Percentiles rank a stretch among this genome's conserved stretches.
These are phyloP conservation scores for Dascyllus trimaculatus DNA, from an alignment of 2,113 vertebrate genomes.

Conservation along the genomic window DNA sequence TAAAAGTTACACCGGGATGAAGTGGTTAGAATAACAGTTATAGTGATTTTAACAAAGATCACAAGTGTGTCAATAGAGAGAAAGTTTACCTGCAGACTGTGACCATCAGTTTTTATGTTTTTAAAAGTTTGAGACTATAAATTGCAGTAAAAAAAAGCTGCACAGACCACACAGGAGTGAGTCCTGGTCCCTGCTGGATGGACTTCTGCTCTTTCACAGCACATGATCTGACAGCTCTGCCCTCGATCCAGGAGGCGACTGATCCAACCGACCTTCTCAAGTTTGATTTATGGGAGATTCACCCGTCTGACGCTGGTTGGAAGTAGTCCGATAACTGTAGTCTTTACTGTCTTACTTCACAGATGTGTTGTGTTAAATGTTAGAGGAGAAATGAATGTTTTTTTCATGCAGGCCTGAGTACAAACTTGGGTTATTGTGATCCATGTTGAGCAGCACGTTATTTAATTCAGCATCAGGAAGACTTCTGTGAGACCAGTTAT, in stretches of 20 bases:
- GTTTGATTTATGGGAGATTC: slow-evolving; percentile 8
- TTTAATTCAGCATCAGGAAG: not conserved
- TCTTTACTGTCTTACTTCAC: too few species aligned
- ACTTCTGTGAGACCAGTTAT: not conserved
- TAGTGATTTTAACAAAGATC: not conserved
- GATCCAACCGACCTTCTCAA: slow-evolving; percentile 5
- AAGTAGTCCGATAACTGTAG: too few species aligned
- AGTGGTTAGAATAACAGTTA: not conserved
- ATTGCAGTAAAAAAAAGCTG: too few species aligned
- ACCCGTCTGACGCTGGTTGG: not conserved
- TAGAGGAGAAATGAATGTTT: too few species aligned
- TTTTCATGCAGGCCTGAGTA: too few species aligned
- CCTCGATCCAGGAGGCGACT: not conserved
- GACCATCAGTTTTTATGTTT: too few species aligned
- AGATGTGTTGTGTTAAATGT: too few species aligned
- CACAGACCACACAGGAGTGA: too few species aligned
- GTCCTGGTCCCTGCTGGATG: not conserved
- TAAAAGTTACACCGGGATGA: not conserved
- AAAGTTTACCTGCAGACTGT: too few species aligned
- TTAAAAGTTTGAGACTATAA: too few species aligned
- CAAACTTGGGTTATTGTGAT: too few species aligned
- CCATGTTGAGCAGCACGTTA: too few species aligned
- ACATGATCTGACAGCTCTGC: not conserved
- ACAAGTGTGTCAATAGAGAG: not conserved
- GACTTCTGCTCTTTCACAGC: not conserved